phyloP scores from a whole-genome alignment of 2,113 vertebrate genomes.

The Microtus richardsoni region DNA sequence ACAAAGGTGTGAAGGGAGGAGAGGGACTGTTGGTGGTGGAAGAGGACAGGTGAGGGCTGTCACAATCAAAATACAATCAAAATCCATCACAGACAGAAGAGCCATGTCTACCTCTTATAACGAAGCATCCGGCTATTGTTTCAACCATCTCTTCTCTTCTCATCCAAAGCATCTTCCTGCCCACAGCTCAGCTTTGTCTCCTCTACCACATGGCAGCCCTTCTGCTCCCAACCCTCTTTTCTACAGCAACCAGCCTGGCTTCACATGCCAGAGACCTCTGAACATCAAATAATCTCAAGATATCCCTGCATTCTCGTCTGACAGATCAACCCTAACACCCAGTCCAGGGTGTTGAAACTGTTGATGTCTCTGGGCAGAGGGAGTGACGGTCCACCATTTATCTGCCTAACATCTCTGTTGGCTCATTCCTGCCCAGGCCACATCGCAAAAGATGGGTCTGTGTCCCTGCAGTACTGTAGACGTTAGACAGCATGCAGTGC shows the following conservation, averaged over 20 bases:
- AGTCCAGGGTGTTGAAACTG: neutral
- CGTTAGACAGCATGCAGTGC: neutral
- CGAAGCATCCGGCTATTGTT: neutral
- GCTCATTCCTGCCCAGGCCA: rapidly evolving
- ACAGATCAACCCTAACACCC: neutral
- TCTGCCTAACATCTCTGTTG: neutral
- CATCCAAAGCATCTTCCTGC: neutral
- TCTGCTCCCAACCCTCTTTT: neutral
- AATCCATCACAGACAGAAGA: neutral
- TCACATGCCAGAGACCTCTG: neutral
- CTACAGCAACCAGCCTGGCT: neutral
- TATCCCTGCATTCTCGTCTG: neutral
- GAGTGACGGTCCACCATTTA: rapidly evolving
- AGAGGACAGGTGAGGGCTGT: too few species aligned
- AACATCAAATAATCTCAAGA: neutral
- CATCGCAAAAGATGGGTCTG: rapidly evolving
- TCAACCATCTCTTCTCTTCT: neutral
- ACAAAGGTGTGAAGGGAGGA: too few species aligned
- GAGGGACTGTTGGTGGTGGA: neutral
- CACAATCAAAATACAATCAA: neutral
- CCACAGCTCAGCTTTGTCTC: neutral
- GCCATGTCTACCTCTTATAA: neutral
- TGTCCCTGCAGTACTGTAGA: neutral
- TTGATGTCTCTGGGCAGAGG: neutral
- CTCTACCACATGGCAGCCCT: rapidly evolving